Conservation (phyloP, 2,888 invertebrate genomes). For the Pseudoips prasinana region DNA sequence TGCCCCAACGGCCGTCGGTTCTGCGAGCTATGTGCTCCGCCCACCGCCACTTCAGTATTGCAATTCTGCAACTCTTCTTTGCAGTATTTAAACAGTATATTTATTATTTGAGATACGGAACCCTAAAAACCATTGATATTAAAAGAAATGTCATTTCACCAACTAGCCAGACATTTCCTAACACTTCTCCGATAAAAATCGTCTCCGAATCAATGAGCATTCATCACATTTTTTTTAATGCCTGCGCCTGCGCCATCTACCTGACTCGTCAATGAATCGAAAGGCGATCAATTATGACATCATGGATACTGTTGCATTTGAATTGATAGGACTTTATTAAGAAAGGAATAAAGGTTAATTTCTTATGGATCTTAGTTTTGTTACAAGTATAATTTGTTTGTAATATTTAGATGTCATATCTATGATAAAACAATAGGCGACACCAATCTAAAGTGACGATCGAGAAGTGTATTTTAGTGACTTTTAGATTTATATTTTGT, state of each 20-base stretch:
- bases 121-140: too few species aligned
- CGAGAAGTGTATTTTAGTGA: background rate
- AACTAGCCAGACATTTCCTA: conserved; percentile 22
- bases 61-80: too few species aligned
- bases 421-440: conserved; percentile 32
- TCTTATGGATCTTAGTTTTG: background rate
- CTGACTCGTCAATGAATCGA: conserved; percentile 31
- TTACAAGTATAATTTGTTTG: background rate
- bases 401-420: conserved; percentile 24
- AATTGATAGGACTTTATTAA: conserved; percentile 2
- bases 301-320: conserved; percentile 4
- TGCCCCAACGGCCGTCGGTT: too few species aligned
- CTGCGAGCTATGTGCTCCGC: too few species aligned
- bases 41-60: too few species aligned
- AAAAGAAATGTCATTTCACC: conserved; percentile 4
- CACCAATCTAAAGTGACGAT: conserved; percentile 23
- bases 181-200: conserved; percentile 32
- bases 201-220: conserved; percentile 38
- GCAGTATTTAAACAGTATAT: too few species aligned
- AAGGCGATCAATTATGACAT: conserved; percentile 30
- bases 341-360: background rate
- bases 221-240: conserved; percentile 34
- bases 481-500: too few species aligned
- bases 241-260: conserved; percentile 30
- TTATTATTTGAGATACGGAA: too few species aligned